phyloP scores from a whole-genome alignment of 2,113 vertebrate species.

The Cynocephalus volans region DNA sequence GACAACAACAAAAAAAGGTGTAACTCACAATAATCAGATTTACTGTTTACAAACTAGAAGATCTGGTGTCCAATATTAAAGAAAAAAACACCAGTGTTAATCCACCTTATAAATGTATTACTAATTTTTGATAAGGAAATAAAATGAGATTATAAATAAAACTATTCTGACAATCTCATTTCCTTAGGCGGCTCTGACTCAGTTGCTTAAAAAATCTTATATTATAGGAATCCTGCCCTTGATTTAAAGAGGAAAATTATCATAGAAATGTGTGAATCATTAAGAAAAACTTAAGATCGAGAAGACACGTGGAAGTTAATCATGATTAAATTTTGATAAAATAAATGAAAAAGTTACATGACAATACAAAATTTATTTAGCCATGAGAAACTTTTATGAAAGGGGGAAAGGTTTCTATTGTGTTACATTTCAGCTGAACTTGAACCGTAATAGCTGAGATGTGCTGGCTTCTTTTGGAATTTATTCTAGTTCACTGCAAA shows the following conservation, averaged over 20 bases:
- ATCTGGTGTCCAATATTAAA: background rate
- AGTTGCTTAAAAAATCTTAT: background rate
- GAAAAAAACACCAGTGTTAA: background rate
- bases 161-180: background rate
- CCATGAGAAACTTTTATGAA: background rate
- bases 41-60: background rate
- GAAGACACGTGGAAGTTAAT: background rate
- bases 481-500: constrained; percentile 48
- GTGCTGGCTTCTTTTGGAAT: background rate
- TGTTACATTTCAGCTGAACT: constrained; percentile 7
- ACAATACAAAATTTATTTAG: background rate
- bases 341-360: background rate
- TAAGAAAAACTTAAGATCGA: background rate
- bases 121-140: constrained; percentile 1
- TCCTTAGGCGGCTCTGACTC: background rate
- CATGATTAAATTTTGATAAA: constrained; percentile 21
- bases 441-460: constrained; percentile 26
- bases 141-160: constrained; percentile 15
- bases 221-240: background rate
- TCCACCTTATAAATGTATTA: background rate
- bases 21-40: background rate
- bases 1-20: background rate
- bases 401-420: background rate
- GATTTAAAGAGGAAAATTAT: background rate
- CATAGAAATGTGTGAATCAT: background rate